Percentiles rank a stretch among this genome's conserved stretches.
Evolutionary conservation across 2,797 vertebrate species (phyloP).

Genomic region (Myoxocephalus aenaeus): DNA sequence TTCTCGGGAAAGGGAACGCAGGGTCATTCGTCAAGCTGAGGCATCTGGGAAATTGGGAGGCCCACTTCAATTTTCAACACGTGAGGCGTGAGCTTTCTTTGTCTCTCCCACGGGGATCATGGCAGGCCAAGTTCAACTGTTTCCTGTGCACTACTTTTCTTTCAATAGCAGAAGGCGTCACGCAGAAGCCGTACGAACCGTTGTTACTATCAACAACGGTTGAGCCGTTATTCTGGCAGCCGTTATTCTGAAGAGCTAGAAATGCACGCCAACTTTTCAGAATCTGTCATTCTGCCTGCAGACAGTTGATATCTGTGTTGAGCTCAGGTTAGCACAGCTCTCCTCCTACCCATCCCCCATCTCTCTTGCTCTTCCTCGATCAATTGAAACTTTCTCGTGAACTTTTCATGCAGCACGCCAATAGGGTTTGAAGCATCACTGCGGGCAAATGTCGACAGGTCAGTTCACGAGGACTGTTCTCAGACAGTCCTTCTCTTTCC

Average conservation of each 20-base stretch:
- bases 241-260: constrained; percentile 49
- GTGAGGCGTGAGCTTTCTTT: constrained; percentile 33
- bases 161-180: constrained; percentile 36
- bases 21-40: constrained; percentile 68
- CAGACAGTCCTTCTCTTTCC: constrained; percentile 1
- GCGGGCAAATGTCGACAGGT: constrained; percentile 48
- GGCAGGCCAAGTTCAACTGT: constrained; percentile 52
- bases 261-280: constrained; percentile 37
- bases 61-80: constrained; percentile 63
- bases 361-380: constrained; percentile 7
- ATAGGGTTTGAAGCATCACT: constrained; percentile 51
- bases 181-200: constrained; percentile 11
- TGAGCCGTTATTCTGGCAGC: no score
- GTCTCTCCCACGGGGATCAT: constrained; percentile 18
- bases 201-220: no score
- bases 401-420: constrained; percentile 36
- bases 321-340: constrained; percentile 34
- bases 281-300: constrained; percentile 63
- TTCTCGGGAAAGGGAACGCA: constrained; percentile 58
- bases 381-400: constrained; percentile 42
- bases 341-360: neutral
- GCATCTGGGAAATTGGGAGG: constrained; percentile 64
- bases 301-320: constrained; percentile 57
- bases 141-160: constrained; percentile 42
- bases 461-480: constrained; percentile 24